These are phyloP conservation scores for Oreortyx pictus DNA, from an alignment of 2,797 vertebrate genomes.

Conservation along the genomic window DNA sequence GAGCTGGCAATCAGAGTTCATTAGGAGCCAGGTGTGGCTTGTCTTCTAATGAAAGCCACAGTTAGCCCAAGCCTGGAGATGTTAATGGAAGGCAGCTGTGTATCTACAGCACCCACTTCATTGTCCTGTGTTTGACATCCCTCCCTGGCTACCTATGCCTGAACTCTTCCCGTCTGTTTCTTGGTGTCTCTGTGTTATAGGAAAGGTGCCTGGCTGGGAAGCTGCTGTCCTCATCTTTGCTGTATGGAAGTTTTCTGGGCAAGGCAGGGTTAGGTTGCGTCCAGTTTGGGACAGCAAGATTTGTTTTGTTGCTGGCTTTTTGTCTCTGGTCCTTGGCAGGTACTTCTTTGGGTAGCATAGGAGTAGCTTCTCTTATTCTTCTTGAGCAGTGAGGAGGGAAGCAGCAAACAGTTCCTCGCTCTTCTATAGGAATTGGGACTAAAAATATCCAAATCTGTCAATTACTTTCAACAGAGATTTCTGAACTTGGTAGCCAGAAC, in stretches of 20 bases:
- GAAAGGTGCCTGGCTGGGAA: neutral
- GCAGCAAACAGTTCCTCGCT: neutral
- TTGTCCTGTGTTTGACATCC: neutral
- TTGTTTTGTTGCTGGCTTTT: neutral
- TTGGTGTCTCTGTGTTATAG: neutral
- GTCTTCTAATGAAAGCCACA: neutral
- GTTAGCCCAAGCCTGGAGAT: neutral
- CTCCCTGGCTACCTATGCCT: neutral
- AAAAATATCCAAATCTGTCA: neutral
- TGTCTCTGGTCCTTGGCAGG: neutral
- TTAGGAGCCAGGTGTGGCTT: neutral
- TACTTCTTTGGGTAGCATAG: neutral
- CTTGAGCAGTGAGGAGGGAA: neutral
- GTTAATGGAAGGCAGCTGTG: neutral
- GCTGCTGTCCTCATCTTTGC: neutral
- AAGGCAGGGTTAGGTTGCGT: neutral
- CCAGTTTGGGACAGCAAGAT: neutral
- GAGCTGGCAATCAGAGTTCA: neutral
- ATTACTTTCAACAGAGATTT: neutral
- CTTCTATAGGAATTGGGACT: neutral
- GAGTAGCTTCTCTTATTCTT: neutral
- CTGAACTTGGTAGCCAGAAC: too few relatives aligned
- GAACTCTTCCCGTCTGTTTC: fast-evolving
- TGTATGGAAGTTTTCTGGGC: neutral
- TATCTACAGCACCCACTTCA: neutral